These are phyloP conservation scores for Mola mola DNA, from an alignment of 2,113 vertebrate species.

Conservation along the genomic window DNA sequence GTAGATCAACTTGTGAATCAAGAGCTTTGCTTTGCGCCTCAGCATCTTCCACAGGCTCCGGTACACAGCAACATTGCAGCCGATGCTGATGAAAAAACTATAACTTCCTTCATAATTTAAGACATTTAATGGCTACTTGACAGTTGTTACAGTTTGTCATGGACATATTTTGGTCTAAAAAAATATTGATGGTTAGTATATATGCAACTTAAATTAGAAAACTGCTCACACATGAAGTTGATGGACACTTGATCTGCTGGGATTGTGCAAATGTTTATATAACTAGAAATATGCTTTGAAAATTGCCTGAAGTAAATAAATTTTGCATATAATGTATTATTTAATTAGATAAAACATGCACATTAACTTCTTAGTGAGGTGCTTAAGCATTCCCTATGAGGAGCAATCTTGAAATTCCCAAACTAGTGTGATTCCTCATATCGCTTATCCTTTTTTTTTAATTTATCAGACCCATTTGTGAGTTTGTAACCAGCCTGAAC, in stretches of 20 bases:
- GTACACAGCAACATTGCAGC: no score
- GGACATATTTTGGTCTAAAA: neutral
- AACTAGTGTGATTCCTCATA: neutral
- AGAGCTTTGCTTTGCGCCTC: no score
- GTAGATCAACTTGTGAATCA: no score
- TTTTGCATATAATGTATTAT: neutral
- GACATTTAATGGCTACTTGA: neutral
- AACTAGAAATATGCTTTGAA: slow-evolving; percentile 6
- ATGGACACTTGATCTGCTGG: neutral
- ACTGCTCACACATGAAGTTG: no score
- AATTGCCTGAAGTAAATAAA: neutral
- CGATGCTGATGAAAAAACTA: no score
- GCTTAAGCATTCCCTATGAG: neutral
- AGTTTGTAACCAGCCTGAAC: slow-evolving; percentile 53
- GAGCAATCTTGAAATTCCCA: neutral
- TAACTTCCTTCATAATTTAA: neutral
- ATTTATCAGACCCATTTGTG: slow-evolving; percentile 44
- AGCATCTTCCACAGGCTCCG: no score
- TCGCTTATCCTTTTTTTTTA: slow-evolving; percentile 26
- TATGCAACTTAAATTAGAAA: neutral
- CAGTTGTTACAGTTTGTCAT: neutral
- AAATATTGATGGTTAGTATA: neutral
- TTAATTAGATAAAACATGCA: slow-evolving; percentile 9
- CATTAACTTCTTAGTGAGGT: neutral
- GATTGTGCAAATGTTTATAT: neutral